Percentiles rank a stretch among this genome's conserved stretches.
Evolutionary conservation across 1,140 invertebrate species (phyloP).

Genomic region (Euschistus heros): DNA sequence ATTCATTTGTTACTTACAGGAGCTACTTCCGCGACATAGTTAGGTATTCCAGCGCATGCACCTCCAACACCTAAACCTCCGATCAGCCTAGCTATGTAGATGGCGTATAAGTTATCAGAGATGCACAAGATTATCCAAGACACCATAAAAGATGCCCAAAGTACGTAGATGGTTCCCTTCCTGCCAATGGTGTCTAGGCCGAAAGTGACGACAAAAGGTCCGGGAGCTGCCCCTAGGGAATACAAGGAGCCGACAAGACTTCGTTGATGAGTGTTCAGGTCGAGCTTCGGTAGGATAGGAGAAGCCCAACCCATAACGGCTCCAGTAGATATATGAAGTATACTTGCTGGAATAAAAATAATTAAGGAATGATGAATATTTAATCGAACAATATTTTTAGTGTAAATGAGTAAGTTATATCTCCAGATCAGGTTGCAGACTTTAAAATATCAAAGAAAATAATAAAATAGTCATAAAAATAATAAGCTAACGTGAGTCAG

Average conservation of each 20-base stretch:
- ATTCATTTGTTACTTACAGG: neutral
- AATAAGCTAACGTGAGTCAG: too few relatives aligned
- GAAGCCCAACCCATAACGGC: neutral
- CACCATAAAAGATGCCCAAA: neutral
- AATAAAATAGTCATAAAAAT: too few relatives aligned
- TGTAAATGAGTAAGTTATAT: too few relatives aligned
- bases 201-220: neutral
- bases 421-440: too few relatives aligned
- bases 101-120: neutral
- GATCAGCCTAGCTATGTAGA: neutral
- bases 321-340: neutral
- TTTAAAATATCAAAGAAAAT: too few relatives aligned
- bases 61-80: neutral
- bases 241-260: neutral
- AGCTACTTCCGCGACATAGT: neutral
- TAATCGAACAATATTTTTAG: too few relatives aligned
- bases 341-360: constrained; percentile 1
- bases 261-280: neutral
- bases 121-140: neutral
- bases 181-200: neutral
- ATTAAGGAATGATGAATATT: neutral
- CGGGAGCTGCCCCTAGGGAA: neutral
- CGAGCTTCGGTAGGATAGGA: neutral
- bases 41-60: neutral
- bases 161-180: neutral